A percentile compares a stretch with the other conserved stretches of the same genome.
phyloP scores from a whole-genome alignment of 2,113 vertebrate species.

The Pungitius pungitius region DNA sequence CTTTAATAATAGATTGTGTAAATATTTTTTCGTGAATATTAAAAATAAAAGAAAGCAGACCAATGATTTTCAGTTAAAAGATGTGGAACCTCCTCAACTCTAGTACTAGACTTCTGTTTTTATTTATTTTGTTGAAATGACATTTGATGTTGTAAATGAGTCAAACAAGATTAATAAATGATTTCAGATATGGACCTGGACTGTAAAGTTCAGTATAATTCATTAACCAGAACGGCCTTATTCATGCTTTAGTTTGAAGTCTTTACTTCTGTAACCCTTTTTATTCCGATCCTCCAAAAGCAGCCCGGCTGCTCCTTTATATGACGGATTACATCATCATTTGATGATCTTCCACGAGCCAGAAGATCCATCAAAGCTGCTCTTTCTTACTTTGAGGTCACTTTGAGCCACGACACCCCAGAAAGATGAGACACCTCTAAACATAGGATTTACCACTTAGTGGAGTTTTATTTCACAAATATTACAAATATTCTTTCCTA shows the following conservation, averaged over 20 bases:
- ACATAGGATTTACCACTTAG: too few relatives aligned
- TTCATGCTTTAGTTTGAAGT: not conserved
- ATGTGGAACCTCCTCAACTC: not conserved
- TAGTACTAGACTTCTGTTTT: not conserved
- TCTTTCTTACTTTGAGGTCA: not conserved
- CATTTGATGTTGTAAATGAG: not conserved
- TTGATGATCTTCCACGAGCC: not conserved
- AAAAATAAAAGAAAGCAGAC: not conserved
- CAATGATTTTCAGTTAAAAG: not conserved
- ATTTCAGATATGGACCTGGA: not conserved
- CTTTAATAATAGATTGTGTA: not conserved
- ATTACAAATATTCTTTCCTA: not conserved
- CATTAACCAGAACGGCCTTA: not conserved
- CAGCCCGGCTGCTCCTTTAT: not conserved
- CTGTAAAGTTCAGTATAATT: not conserved
- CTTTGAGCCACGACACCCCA: too few relatives aligned
- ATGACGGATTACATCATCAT: not conserved
- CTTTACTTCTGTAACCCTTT: too few relatives aligned
- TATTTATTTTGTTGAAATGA: constrained; percentile 27
- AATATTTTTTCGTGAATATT: not conserved
- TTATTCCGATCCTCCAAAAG: too few relatives aligned
- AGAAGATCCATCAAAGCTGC: not conserved
- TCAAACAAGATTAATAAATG: not conserved
- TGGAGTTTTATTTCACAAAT: too few relatives aligned
- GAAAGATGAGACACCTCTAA: too few relatives aligned